Evolutionary conservation across 2,888 invertebrate genomes (phyloP).

Genomic region (Tenodera sinensis): DNA sequence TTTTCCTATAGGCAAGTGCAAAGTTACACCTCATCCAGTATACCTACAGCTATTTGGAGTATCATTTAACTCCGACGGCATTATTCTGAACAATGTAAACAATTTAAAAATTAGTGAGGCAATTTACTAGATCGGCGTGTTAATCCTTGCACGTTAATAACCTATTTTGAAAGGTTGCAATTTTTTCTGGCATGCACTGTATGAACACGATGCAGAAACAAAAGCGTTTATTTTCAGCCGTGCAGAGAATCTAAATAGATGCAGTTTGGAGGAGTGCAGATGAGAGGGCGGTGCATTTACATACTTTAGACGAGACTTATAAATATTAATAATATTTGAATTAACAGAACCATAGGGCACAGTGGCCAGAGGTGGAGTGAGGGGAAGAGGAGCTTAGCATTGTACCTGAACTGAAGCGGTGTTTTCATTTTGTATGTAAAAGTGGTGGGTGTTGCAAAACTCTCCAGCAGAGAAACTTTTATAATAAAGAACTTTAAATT

Average conservation of each 20-base stretch:
- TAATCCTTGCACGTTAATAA: too few species aligned
- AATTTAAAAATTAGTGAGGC: too few species aligned
- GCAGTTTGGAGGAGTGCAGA: neutral
- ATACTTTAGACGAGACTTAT: neutral
- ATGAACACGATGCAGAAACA: too few species aligned
- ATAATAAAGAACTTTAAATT: neutral
- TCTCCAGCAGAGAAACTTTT: neutral
- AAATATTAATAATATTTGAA: neutral
- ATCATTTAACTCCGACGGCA: too few species aligned
- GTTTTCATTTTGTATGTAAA: neutral
- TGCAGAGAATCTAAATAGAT: neutral
- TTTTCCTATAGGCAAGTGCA: too few species aligned
- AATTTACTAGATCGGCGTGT: too few species aligned
- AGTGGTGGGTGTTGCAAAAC: neutral
- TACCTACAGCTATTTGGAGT: too few species aligned
- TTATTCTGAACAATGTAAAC: too few species aligned
- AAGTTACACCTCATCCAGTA: too few species aligned
- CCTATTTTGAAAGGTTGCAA: too few species aligned
- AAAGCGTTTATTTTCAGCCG: neutral
- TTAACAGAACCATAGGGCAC: neutral
- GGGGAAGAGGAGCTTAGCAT: neutral
- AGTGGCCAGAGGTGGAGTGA: too few species aligned
- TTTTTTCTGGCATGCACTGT: too few species aligned
- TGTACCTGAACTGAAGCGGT: neutral
- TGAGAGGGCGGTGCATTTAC: neutral